Conservation (phyloP, 2,113 vertebrate genomes). For the Shinisaurus crocodilurus region DNA sequence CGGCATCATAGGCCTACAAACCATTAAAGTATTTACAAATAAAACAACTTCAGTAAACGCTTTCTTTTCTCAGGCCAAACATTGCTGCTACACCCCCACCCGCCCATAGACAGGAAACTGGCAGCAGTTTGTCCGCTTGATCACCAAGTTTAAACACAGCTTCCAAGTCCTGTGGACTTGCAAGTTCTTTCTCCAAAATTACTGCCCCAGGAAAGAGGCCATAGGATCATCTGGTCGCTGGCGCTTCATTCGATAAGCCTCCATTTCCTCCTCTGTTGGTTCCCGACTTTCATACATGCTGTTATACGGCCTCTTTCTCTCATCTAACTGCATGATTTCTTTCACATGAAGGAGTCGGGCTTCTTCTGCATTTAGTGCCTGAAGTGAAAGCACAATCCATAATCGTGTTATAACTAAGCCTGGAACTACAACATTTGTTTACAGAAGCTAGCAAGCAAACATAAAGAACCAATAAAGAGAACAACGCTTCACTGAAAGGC, state of each 20-base stretch:
- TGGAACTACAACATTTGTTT: background rate
- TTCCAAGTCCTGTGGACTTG: background rate
- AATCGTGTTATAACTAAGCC: background rate
- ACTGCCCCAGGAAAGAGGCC: slow-evolving; percentile 92
- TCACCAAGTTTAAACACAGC: background rate
- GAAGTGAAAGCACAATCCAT: background rate
- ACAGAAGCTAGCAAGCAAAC: background rate
- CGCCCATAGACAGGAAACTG: background rate
- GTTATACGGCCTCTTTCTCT: slow-evolving; percentile 92
- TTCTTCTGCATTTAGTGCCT: slow-evolving; percentile 95
- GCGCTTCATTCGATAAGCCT: slow-evolving; percentile 96
- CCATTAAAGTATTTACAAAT: background rate
- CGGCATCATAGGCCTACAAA: background rate
- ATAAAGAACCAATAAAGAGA: background rate
- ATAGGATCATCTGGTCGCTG: slow-evolving; percentile 92
- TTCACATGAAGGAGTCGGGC: slow-evolving; percentile 89
- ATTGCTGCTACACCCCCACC: background rate
- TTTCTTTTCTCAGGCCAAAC: background rate
- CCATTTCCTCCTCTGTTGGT: slow-evolving; percentile 97
- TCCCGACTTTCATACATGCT: slow-evolving; percentile 87
- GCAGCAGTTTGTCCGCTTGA: background rate
- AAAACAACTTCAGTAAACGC: background rate
- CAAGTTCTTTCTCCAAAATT: slow-evolving; percentile 34
- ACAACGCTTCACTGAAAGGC: background rate
- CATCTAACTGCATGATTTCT: slow-evolving; percentile 90